Evolutionary conservation across 2,888 invertebrate species (phyloP).

Genomic region (Cyaniris semiargus): DNA sequence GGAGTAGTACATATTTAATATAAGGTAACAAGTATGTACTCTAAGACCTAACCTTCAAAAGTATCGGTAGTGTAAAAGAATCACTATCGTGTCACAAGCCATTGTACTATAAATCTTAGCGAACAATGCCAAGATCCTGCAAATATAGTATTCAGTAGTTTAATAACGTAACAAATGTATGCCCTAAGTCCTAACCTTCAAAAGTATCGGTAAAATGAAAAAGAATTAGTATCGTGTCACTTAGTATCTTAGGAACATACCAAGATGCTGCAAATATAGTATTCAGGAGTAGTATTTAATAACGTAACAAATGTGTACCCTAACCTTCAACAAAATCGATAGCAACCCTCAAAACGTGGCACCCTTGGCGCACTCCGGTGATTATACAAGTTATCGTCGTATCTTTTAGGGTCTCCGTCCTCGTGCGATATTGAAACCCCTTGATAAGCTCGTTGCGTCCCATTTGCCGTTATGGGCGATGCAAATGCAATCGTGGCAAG

Average conservation of each 20-base stretch:
- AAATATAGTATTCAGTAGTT: too few relatives aligned
- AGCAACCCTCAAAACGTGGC: constrained; percentile 45
- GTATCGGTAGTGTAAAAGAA: too few relatives aligned
- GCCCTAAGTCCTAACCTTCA: too few relatives aligned
- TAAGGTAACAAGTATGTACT: constrained; percentile 41
- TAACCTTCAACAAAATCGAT: constrained; percentile 48
- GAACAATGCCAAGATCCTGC: too few relatives aligned
- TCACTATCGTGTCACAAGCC: too few relatives aligned
- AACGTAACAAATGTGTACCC: constrained; percentile 42
- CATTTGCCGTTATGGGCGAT: constrained; percentile 23
- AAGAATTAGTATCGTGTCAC: too few relatives aligned
- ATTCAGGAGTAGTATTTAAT: constrained; percentile 37
- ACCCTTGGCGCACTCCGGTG: constrained; percentile 41
- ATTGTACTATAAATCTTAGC: too few relatives aligned
- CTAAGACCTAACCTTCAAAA: constrained; percentile 33
- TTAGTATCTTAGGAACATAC: too few relatives aligned
- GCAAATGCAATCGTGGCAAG: neutral
- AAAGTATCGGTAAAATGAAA: too few relatives aligned
- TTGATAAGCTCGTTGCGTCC: constrained; percentile 34
- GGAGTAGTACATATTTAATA: constrained; percentile 38
- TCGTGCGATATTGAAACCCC: constrained; percentile 40
- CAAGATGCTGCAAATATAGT: neutral
- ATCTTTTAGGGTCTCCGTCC: constrained; percentile 41
- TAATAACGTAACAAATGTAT: too few relatives aligned
- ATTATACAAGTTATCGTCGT: constrained; percentile 40